A percentile compares a stretch with the other conserved stretches of the same genome.
These are phyloP conservation scores for Pogonocherus hispidulus DNA, from an alignment of 2,888 invertebrate genomes.

Conservation along the genomic window DNA sequence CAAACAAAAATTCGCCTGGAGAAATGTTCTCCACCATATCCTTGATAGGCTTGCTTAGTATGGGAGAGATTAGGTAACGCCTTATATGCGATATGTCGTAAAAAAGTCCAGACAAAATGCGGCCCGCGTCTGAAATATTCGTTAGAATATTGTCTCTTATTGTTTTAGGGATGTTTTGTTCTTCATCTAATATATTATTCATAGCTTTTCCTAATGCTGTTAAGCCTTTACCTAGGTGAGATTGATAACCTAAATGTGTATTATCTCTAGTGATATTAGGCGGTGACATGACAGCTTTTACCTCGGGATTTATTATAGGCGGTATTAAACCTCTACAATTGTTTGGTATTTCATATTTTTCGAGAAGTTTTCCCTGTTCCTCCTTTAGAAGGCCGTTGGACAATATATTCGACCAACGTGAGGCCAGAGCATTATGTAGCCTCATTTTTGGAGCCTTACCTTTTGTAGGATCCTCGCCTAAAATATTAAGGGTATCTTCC, in stretches of 20 bases:
- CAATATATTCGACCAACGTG: no score
- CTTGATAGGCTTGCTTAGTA: conserved; percentile 1
- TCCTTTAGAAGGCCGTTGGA: no score
- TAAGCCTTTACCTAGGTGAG: conserved; percentile 1
- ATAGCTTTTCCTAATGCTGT: not conserved
- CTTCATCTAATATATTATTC: not conserved
- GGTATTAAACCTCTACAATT: not conserved
- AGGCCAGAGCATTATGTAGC: no score
- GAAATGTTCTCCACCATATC: conserved; percentile 18
- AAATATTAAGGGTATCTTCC: no score
- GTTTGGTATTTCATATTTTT: no score
- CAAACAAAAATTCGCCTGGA: conserved; percentile 21
- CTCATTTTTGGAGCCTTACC: no score
- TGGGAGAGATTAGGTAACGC: not conserved
- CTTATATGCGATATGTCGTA: not conserved
- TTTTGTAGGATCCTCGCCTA: no score
- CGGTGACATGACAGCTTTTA: no score
- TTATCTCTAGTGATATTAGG: conserved; percentile 10
- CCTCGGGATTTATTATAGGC: not conserved
- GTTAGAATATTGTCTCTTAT: not conserved
- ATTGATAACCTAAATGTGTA: conserved; percentile 2
- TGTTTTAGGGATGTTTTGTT: not conserved
- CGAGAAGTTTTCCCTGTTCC: no score
- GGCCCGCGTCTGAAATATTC: not conserved
- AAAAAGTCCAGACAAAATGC: conserved; percentile 1